These are phyloP conservation scores for Antennarius striatus DNA, from an alignment of 2,113 vertebrate genomes.

Conservation along the genomic window DNA sequence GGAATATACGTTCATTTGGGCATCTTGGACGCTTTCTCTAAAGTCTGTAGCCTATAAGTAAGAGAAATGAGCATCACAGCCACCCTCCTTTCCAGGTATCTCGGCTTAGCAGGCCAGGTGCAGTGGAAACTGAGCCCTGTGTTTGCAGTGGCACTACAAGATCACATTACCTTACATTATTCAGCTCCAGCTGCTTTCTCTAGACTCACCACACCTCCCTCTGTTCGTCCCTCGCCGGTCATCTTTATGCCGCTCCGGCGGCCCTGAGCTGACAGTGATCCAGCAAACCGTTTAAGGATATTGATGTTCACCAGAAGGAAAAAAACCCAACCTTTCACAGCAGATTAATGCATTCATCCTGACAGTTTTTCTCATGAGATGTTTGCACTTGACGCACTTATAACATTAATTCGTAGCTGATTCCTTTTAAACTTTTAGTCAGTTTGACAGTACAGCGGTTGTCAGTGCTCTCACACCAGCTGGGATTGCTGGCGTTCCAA, in stretches of 20 bases:
- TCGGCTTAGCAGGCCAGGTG: slow-evolving; percentile 60
- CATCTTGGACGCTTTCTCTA: no score
- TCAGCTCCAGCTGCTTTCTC: slow-evolving; percentile 73
- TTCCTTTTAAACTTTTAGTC: no score
- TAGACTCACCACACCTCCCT: slow-evolving; percentile 29
- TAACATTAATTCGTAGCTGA: no score
- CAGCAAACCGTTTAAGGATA: neutral
- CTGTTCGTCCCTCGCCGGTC: slow-evolving; percentile 30
- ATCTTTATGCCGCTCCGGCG: slow-evolving; percentile 8
- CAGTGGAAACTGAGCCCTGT: slow-evolving; percentile 68
- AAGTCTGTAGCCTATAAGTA: neutral
- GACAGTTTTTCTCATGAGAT: no score
- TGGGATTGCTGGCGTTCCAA: no score
- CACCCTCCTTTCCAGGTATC: slow-evolving; percentile 11
- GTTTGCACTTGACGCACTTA: no score
- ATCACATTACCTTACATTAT: slow-evolving; percentile 83
- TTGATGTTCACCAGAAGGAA: no score
- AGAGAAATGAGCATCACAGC: neutral
- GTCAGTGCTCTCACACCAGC: no score
- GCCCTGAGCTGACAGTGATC: slow-evolving; percentile 6
- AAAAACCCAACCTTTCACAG: no score
- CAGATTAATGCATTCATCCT: no score
- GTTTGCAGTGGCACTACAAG: slow-evolving; percentile 71
- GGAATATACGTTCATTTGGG: no score
- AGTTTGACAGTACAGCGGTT: no score